Evolutionary conservation across 2,113 vertebrate species (phyloP), one percentile per base, ranked within the genome.

Genomic region (Coryphaenoides rupestris): DNA sequence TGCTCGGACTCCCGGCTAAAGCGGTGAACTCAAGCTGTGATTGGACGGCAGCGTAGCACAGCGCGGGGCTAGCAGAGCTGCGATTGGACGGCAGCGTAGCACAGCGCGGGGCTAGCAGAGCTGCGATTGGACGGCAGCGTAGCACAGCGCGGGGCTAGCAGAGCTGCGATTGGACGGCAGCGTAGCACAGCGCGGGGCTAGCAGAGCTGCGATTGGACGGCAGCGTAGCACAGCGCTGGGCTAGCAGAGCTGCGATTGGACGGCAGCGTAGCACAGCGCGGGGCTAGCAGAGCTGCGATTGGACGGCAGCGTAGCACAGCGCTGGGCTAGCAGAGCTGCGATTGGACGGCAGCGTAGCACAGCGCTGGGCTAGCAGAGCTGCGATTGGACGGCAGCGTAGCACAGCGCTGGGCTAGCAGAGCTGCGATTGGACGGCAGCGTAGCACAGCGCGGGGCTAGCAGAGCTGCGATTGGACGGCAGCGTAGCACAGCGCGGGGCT

Each of bases 81-180:
- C 33, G 33, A 40, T 26, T 58, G 55, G 55, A 21, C 55, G 3
- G 23, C 19, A 46, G 60, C 9, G 19, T 21, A 63, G 72, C 64
- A 33, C 59, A 58, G 60, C 54, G 62, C 68, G 64, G n/a, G 75
- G 63, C 72, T 66, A 5, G 69, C 21, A 47, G 67, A 59, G 71
- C n/a, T 12, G 33, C 33, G 33, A 40, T 26, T 58, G 55, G 55
- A 21, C 55, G 3, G 23, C 19, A 46, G 60, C 9, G 19, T 21
- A 63, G 72, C 64, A 33, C 59, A 58, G 60, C 54, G 62, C 68
- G 64, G n/a, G 75, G 63, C 72, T 66, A 5, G 69, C 21, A 47
- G 67, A 59, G 71, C n/a, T 12, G 33, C 33, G 33, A 40, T 26
- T 58, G 55, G 55, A 21, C 55, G 3, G 23, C 19, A 46, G 60